phyloP scores from a whole-genome alignment of 64 coral and sea anemone species.

The Actinia equina region DNA sequence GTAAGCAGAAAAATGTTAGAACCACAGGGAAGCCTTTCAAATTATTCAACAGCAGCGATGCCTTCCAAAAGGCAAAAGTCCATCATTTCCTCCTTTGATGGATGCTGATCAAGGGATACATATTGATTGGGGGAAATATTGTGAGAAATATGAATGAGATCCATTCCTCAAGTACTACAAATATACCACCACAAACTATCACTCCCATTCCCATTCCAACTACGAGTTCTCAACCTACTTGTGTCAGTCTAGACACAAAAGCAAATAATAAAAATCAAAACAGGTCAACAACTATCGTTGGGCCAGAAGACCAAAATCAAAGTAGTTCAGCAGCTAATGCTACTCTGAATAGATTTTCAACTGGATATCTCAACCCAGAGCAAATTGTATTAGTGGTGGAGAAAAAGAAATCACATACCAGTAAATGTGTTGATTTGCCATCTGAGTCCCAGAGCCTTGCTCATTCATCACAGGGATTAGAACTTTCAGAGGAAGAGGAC shows the following conservation, averaged over 20 bases:
- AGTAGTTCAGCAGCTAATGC: background rate
- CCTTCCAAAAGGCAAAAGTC: background rate
- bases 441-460: background rate
- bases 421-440: background rate
- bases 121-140: background rate
- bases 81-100: background rate
- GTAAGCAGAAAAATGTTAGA: background rate
- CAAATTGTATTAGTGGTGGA: background rate
- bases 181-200: background rate
- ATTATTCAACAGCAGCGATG: background rate
- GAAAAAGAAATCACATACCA: background rate
- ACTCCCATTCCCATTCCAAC: background rate
- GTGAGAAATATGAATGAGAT: background rate
- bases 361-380: background rate
- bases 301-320: background rate
- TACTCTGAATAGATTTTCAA: background rate
- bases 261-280: background rate
- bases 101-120: background rate
- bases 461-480: background rate
- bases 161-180: background rate
- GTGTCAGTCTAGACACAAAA: background rate
- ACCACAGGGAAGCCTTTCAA: background rate
- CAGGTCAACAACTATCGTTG: background rate
- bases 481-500: background rate
- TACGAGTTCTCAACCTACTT: background rate